Evolutionary conservation across 2,888 invertebrate species (phyloP), one percentile per base, ranked within the genome.

Genomic region (Camponotus fellah): DNA sequence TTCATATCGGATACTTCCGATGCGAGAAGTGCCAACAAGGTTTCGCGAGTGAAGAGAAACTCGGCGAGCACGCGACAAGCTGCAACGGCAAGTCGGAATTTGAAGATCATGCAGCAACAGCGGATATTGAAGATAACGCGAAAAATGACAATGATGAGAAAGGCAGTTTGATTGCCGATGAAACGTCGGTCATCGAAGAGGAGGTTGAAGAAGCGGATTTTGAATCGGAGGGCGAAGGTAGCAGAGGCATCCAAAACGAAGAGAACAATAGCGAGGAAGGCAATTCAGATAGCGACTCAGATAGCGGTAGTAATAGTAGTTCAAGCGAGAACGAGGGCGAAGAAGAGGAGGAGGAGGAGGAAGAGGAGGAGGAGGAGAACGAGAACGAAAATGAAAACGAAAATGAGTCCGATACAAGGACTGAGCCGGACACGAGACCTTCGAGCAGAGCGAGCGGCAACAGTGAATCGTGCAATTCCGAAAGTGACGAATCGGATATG

Each of bases 1-100:
- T 96, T 62, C 96, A 96, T 90, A 95, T 96, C 62, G 95, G 91
- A 0, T 92, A 92, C 37, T 83, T 89, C 5, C 92, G 93, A 91
- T 94, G 95, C 81, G 87, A 91, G 8, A 93, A 92, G 10, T 95
- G 95, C 75, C 92, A 93, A 34, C 90, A 91, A 40, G 93, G 90
- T 75, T 93, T 94, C 32, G 92, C 92, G 3, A 93, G 90, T 17
- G 93, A 93, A 21, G 92, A 92, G 0, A 92, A 92, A 49, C 83
- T 94, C 1, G 86, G 89, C 32, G 92, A 94, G 49, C 95, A 95
- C 74, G 74, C 88, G 46, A 86, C 83, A 0, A 90, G 71, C 6
- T 95, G 95, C 69, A 85, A 86, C n/a, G 91, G 87, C 0, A 92
- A 92, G 64, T 75, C 74, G 3, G 87, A 86, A 43, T 86, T 81